Evolutionary conservation across 2,888 invertebrate genomes (phyloP).

Genomic region (Pseudeuparius sepicola): DNA sequence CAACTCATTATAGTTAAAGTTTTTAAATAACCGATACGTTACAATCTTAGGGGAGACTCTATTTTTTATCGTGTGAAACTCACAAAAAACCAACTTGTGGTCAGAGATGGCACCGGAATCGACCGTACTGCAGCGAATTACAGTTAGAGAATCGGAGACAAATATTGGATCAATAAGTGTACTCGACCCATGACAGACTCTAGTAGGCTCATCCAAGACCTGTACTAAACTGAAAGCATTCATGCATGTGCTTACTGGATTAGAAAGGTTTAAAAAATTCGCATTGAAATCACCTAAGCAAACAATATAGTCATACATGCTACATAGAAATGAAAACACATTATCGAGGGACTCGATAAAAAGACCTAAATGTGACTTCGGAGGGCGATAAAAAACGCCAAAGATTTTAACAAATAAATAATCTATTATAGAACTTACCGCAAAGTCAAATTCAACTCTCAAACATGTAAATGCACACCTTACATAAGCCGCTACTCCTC

Average conservation of each 20-base stretch:
- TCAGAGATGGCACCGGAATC: conserved; percentile 9
- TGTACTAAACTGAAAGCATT: conserved; percentile 8
- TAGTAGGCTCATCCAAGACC: conserved; percentile 9
- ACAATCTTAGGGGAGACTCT: too few relatives aligned
- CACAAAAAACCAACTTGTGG: conserved; percentile 5
- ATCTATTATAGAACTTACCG: too few relatives aligned
- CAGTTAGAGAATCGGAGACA: conserved; percentile 7
- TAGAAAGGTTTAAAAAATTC: conserved; percentile 9
- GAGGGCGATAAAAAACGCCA: conserved; percentile 13
- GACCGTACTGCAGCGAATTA: conserved; percentile 5
- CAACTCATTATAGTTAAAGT: too few relatives aligned
- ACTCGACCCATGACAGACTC: conserved; percentile 4
- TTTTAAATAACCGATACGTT: too few relatives aligned
- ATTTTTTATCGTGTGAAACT: too few relatives aligned
- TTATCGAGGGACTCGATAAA: conserved; percentile 9
- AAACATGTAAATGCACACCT: too few relatives aligned
- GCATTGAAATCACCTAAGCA: conserved; percentile 13
- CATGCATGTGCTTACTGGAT: conserved; percentile 8
- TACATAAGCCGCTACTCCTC: too few relatives aligned
- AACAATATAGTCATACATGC: conserved; percentile 8
- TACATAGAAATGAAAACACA: conserved; percentile 5
- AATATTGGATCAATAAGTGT: conserved; percentile 14
- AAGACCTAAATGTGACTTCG: conserved; percentile 3
- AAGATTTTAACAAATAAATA: too few relatives aligned
- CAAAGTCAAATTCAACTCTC: too few relatives aligned